Percentiles rank a stretch among this genome's conserved stretches.
phyloP scores from a whole-genome alignment of 2,888 invertebrate species.

The Pyralis farinalis region DNA sequence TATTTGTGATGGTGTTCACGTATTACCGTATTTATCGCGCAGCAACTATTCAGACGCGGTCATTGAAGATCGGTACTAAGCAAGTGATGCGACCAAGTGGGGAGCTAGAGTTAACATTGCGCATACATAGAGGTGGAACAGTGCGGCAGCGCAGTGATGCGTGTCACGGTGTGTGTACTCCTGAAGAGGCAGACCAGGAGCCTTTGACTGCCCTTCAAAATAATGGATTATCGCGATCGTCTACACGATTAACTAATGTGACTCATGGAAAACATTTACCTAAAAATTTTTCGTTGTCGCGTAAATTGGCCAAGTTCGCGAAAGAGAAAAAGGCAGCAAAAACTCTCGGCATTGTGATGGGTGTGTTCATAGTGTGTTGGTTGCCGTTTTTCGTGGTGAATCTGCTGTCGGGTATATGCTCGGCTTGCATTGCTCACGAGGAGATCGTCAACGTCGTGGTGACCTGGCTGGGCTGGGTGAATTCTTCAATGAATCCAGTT shows the following conservation, averaged over 20 bases:
- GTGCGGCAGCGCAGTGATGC: conserved; percentile 81
- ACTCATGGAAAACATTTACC: conserved; percentile 84
- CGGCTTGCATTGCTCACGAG: conserved; percentile 92
- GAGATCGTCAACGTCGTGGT: conserved; percentile 93
- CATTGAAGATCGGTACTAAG: conserved; percentile 94
- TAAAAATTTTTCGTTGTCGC: conserved; percentile 95
- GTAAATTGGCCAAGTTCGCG: conserved; percentile 96
- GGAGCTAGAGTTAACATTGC: conserved; percentile 91
- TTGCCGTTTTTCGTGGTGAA: conserved; percentile 98
- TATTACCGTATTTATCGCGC: conserved; percentile 98
- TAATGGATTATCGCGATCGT: conserved; percentile 87
- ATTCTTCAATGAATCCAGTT: conserved; percentile 97
- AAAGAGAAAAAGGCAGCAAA: conserved; percentile 99
- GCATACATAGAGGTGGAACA: conserved; percentile 96
- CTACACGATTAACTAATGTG: conserved; percentile 83
- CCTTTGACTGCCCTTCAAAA: conserved; percentile 89
- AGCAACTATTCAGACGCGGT: conserved; percentile 94
- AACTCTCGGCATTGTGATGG: conserved; percentile 98
- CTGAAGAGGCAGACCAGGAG: conserved; percentile 86
- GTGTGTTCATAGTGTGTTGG: conserved; percentile 98
- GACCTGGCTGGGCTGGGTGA: conserved; percentile 97
- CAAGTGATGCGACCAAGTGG: conserved; percentile 92
- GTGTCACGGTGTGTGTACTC: conserved; percentile 82
- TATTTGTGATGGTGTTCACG: conserved; percentile 98
- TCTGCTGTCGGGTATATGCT: conserved; percentile 93